Evolutionary conservation across 2,888 invertebrate species (phyloP), one percentile per base, ranked within the genome.

Genomic region (Yponomeuta evonymella): DNA sequence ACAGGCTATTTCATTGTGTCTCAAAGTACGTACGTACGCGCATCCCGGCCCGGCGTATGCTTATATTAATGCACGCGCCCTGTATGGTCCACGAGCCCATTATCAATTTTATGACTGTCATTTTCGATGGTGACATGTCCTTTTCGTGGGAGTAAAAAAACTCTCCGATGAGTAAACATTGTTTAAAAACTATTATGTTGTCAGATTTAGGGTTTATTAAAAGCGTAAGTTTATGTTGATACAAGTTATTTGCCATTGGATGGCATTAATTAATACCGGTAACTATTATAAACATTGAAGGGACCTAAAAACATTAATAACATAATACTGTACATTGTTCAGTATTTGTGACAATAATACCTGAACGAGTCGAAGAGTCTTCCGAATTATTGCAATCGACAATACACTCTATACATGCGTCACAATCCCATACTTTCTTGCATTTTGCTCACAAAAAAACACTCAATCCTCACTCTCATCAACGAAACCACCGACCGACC

Each of bases 11-110:
- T 23, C 15, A 58, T 15, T 58, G 51, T 15, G 51, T 58, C 51
- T 5, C 51, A 51, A 58, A 15, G 51, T 58, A 58, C 51, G 15
- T 74, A 48, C 36, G 48, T 70, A 64, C 64, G n/a, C 48, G 65
- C 23, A 70, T 36, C 65, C 29, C 48, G 58, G 48, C 65, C 29
- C 48, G 58, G 48, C n/a, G 23, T 64, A 65, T 65, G 30, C 48
- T 64, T 70, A 63, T 36, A 10, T 70, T 63, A 70, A 64, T 70
- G 64, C 36, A 48, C 70, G 48, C 23, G 65, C 70, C 70, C 29
- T 64, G 15, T 70, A 65, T 48, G 67, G 67, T 30, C 43, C n/a
- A 65, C 64, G 64, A 48, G 23, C 23, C 69, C 6, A 48, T 51
- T 48, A 43, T 70, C 48, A 67, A 43, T 43, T 67, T 43, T 67